A percentile compares a stretch with the other conserved stretches of the same genome.
phyloP scores from a whole-genome alignment of 2,797 vertebrate species.

The Lutjanus argentimaculatus region DNA sequence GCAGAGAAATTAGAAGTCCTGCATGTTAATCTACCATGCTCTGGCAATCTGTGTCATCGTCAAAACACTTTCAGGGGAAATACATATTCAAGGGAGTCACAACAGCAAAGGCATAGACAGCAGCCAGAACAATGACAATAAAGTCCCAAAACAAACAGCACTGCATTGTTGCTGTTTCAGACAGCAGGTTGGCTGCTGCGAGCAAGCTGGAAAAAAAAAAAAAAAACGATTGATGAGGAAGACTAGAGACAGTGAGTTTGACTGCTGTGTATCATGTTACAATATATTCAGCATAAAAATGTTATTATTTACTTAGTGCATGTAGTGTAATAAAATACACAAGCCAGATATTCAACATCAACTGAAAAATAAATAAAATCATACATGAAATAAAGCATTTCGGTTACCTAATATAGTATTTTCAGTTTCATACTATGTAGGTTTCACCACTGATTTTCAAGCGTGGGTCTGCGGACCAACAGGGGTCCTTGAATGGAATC shows the following conservation, averaged over 20 bases:
- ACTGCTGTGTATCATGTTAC: constrained; percentile 24
- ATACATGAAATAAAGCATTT: neutral
- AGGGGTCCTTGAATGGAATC: no score
- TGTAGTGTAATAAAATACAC: constrained; percentile 28
- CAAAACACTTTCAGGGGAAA: constrained; percentile 81
- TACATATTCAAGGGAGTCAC: constrained; percentile 77
- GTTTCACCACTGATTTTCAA: no score
- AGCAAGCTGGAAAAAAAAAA: constrained; percentile 35
- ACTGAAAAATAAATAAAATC: constrained; percentile 1
- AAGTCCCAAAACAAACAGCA: constrained; percentile 61
- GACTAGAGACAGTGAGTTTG: constrained; percentile 16
- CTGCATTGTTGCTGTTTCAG: constrained; percentile 46
- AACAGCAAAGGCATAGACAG: constrained; percentile 55
- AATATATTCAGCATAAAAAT: constrained; percentile 35
- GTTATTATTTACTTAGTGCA: constrained; percentile 19
- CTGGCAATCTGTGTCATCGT: constrained; percentile 84
- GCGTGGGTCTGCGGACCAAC: no score
- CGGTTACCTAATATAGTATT: neutral
- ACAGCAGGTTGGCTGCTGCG: constrained; percentile 50
- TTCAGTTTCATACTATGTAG: neutral
- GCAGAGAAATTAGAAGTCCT: constrained; percentile 87
- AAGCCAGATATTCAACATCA: constrained; percentile 14
- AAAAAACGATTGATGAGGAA: constrained; percentile 32
- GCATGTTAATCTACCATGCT: constrained; percentile 86
- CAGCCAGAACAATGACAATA: constrained; percentile 65